Evolutionary conservation across 2,797 vertebrate genomes (phyloP).

Genomic region (Melanotaenia maccullochi): DNA sequence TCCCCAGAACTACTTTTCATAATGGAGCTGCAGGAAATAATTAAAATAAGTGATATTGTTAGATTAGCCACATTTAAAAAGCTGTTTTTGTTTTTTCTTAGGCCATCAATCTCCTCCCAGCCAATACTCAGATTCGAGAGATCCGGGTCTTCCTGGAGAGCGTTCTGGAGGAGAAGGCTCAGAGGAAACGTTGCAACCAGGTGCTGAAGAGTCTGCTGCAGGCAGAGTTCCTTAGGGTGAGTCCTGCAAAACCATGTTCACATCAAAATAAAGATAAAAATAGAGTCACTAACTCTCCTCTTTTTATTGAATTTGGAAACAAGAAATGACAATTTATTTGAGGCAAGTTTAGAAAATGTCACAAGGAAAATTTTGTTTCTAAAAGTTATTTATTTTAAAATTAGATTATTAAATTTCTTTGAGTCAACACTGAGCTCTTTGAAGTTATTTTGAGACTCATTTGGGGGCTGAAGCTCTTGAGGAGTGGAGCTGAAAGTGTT

Average conservation of each 20-base stretch:
- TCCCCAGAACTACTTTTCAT: neutral
- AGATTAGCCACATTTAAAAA: neutral
- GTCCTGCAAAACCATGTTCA: slow-evolving; percentile 21
- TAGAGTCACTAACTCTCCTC: neutral
- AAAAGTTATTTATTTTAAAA: neutral
- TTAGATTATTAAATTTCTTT: neutral
- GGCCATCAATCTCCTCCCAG: slow-evolving; percentile 96
- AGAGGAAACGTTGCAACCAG: slow-evolving; percentile 94
- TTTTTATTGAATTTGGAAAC: neutral
- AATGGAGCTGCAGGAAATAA: neutral
- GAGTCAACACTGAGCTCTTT: neutral
- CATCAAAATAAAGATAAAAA: too few species aligned
- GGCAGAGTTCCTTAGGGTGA: slow-evolving; percentile 94
- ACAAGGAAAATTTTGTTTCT: neutral
- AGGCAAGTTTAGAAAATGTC: neutral
- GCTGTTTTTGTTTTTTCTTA: slow-evolving; percentile 49
- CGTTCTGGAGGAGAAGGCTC: slow-evolving; percentile 96
- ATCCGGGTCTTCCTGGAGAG: slow-evolving; percentile 97
- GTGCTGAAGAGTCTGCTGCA: slow-evolving; percentile 97
- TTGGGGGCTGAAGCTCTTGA: neutral
- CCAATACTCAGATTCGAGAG: slow-evolving; percentile 96
- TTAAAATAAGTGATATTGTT: neutral
- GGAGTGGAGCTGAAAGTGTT: neutral
- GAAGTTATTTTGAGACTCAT: neutral
- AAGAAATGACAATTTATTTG: neutral